These are phyloP conservation scores for Taxidea taxus DNA, from an alignment of 2,113 vertebrate species.

Conservation along the genomic window DNA sequence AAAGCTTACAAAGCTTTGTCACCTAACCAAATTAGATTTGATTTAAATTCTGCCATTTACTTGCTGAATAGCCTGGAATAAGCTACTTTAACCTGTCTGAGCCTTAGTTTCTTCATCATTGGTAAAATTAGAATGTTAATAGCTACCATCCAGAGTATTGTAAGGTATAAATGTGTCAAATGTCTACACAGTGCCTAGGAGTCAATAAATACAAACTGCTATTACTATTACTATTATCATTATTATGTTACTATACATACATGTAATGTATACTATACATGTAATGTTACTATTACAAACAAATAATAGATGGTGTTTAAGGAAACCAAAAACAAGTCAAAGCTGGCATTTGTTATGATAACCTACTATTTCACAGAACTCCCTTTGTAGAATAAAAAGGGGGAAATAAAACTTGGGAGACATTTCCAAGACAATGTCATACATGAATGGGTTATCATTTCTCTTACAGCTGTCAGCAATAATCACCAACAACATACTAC, in stretches of 20 bases:
- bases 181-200: background rate
- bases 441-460: background rate
- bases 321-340: background rate
- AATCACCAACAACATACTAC: background rate
- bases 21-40: background rate
- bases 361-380: background rate
- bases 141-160: fast-evolving
- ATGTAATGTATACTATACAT: too few relatives aligned
- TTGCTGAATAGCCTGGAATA: background rate
- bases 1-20: background rate
- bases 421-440: background rate
- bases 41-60: background rate
- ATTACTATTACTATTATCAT: background rate
- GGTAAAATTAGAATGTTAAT: background rate
- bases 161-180: background rate
- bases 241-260: too few relatives aligned
- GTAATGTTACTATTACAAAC: background rate
- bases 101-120: background rate
- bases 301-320: background rate
- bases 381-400: background rate
- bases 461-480: background rate
- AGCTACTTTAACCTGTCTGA: background rate
- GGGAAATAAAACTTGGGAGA: background rate
- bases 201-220: background rate
- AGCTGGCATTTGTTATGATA: background rate